These are phyloP conservation scores for Eugnorisma glareosa DNA, from an alignment of 2,888 invertebrate genomes.

Conservation along the genomic window DNA sequence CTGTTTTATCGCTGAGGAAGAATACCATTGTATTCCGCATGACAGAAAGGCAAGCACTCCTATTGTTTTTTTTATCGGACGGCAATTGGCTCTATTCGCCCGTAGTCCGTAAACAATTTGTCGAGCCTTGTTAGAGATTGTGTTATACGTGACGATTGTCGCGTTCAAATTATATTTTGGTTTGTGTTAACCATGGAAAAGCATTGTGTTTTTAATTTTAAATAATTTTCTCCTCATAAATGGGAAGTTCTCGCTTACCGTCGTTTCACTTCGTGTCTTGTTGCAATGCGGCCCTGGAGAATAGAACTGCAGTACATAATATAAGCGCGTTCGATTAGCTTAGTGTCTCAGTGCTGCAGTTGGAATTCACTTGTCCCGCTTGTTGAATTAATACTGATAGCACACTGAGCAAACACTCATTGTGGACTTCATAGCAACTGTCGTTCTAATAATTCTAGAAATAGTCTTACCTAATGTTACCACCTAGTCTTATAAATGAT, in stretches of 20 bases:
- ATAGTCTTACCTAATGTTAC: not conserved
- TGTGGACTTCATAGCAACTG: conserved; percentile 31
- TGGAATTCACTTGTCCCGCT: conserved; percentile 53
- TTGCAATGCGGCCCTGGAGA: conserved; percentile 16
- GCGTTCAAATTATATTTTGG: conserved; percentile 5
- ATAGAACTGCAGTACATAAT: conserved; percentile 38
- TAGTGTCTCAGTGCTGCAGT: conserved; percentile 44
- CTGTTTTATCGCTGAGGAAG: conserved; percentile 73
- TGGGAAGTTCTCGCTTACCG: conserved; percentile 5
- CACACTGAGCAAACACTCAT: conserved; percentile 35
- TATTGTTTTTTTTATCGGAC: conserved; percentile 71
- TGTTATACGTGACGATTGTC: conserved; percentile 26
- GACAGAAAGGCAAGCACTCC: conserved; percentile 67
- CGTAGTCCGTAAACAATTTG: conserved; percentile 64
- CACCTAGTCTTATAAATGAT: conserved; percentile 19
- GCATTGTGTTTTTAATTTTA: not conserved
- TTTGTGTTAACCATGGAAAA: not conserved
- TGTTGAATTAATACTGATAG: conserved; percentile 60
- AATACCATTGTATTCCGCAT: conserved; percentile 70
- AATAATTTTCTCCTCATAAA: not conserved
- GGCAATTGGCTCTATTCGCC: conserved; percentile 68
- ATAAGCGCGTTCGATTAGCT: conserved; percentile 53
- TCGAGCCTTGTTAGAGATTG: conserved; percentile 55
- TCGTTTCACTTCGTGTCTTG: not conserved
- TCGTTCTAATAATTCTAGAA: conserved; percentile 35